phyloP scores from a whole-genome alignment of 2,797 vertebrate species.

The Vespertilio murinus region DNA sequence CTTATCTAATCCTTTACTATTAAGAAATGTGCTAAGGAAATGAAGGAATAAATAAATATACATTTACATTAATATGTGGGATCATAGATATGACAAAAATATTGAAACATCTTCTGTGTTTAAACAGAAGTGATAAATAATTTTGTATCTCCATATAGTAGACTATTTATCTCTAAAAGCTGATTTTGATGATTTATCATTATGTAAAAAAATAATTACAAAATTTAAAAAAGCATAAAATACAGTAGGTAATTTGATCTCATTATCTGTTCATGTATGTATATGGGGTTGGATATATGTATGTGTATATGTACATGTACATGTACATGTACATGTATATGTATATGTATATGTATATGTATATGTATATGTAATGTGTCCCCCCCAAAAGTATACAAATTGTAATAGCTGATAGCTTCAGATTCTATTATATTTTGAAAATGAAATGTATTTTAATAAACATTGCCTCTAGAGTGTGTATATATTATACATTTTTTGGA shows the following conservation, averaged over 20 bases:
- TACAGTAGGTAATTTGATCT: neutral
- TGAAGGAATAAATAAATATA: neutral
- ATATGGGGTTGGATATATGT: neutral
- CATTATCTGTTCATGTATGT: neutral
- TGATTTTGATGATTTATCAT: neutral
- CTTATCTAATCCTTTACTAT: neutral
- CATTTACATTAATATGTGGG: neutral
- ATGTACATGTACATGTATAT: neutral
- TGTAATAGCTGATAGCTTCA: too few species aligned
- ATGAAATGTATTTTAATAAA: too few species aligned
- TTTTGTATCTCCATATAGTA: neutral
- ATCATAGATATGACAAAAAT: neutral
- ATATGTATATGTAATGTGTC: too few species aligned
- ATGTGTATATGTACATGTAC: too few species aligned
- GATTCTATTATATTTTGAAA: too few species aligned
- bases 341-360: too few species aligned
- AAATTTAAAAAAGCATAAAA: neutral
- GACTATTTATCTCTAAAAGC: neutral
- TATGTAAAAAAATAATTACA: neutral
- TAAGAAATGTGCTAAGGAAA: neutral
- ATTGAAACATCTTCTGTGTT: neutral
- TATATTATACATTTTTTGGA: neutral
- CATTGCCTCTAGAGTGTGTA: neutral
- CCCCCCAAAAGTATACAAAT: too few species aligned
- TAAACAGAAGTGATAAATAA: neutral